Conservation (phyloP, 2,888 invertebrate genomes). For the Drosophila quasianomalipes region DNA sequence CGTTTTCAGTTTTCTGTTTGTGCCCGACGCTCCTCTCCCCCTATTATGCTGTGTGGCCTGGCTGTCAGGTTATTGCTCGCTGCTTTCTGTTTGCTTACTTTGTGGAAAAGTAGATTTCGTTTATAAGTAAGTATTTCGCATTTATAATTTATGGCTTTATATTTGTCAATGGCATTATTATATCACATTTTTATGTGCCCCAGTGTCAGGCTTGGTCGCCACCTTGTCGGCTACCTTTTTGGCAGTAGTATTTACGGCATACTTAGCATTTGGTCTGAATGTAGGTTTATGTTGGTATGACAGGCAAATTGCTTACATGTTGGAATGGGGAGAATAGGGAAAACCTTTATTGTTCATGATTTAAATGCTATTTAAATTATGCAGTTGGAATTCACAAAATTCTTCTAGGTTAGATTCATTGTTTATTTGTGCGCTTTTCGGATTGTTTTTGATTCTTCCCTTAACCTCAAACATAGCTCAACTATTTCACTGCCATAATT, state of each 20-base stretch:
- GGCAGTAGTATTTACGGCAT: constrained; percentile 63
- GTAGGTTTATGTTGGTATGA: constrained; percentile 63
- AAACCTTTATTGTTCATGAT: background rate
- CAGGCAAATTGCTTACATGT: constrained; percentile 51
- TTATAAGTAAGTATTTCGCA: constrained; percentile 78
- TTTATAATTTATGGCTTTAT: constrained; percentile 80
- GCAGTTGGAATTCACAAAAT: background rate
- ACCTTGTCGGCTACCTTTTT: constrained; percentile 44
- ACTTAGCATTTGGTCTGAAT: constrained; percentile 59
- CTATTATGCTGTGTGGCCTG: background rate
- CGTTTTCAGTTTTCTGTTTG: constrained; percentile 61
- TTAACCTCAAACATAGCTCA: constrained; percentile 10
- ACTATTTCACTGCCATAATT: constrained; percentile 30
- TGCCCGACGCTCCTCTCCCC: background rate
- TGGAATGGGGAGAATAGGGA: background rate
- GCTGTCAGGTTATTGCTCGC: constrained; percentile 40
- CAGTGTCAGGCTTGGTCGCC: constrained; percentile 2
- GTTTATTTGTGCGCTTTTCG: background rate
- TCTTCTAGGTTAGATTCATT: background rate
- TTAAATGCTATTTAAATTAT: constrained; percentile 1
- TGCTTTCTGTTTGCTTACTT: constrained; percentile 51
- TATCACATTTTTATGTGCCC: constrained; percentile 72
- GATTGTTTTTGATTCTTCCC: background rate
- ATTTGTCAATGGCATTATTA: constrained; percentile 80
- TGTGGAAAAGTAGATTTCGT: constrained; percentile 76